Evolutionary conservation across 2,797 vertebrate genomes (phyloP), one percentile per base, ranked within the genome.

Genomic region (Pogoniulus pusillus): DNA sequence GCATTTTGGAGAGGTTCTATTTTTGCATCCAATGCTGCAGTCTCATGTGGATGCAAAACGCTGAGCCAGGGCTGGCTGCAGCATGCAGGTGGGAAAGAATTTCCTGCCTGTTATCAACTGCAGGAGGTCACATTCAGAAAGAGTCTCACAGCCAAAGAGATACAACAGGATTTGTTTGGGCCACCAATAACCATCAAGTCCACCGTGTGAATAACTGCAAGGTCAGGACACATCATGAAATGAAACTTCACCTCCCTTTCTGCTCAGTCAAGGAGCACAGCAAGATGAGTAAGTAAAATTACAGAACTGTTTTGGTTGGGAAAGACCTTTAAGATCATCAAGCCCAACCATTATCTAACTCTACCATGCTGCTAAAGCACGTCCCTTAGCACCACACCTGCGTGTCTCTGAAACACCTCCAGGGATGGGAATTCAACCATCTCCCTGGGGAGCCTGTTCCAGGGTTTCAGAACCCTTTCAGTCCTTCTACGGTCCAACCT

Each of bases 31-130:
- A 3, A 15, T 16, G 34, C 79, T 95, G 91, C 89, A 91, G 85
- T 90, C 92, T 94, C 89, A 65, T 60, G 75, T 51, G 72, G 63
- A 49, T 49, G 88, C 63, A 85, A 79, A 94, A 90, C 0, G 59
- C 85, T 87, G 93, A 93, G 90, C 87, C 92, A 95, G 66, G 62
- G 92, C 62, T 45, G 57, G 51, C 73, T 91, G 63, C 85, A 83
- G 76, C 68, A 62, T 1, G 20, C 54, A 91, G 86, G 72, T 53
- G 27, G 24, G 15, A 53, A 29, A 53, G 51, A 9, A 53, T 49
- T 27, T 22, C 59, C 55, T 3, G 10, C 57, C 14, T 19, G 27
- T 93, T 91, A 87, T 58, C 77, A 69, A 58, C 72, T 71, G 39
- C 26, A 65, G 26, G 51, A 59, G 20, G 93, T 64, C 59, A 60